phyloP scores from a whole-genome alignment of 2,888 invertebrate species.

The Drosophila ezoana region DNA sequence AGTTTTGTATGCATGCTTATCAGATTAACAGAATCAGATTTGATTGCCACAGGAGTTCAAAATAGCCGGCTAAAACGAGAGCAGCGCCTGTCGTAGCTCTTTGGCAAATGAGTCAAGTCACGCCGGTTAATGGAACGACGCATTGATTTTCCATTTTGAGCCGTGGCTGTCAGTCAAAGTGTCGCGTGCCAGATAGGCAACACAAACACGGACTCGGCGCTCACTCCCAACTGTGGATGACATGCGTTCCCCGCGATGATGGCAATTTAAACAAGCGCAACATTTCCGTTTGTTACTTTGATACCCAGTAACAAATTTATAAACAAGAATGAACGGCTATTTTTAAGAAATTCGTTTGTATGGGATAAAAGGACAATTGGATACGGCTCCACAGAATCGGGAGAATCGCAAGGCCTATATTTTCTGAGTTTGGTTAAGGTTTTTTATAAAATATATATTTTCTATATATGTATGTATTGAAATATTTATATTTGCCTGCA shows the following conservation, averaged over 20 bases:
- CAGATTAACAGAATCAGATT: background rate
- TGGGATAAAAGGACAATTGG: background rate
- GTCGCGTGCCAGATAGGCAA: conserved; percentile 55
- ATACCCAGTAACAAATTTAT: background rate
- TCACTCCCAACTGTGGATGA: conserved; percentile 47
- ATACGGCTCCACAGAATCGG: too few relatives aligned
- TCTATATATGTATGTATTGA: too few relatives aligned
- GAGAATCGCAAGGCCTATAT: too few relatives aligned
- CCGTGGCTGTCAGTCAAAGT: conserved; percentile 72
- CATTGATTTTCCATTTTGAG: conserved; percentile 76
- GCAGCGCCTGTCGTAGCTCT: conserved; percentile 23
- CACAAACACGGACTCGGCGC: conserved; percentile 19
- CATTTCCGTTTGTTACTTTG: conserved; percentile 37
- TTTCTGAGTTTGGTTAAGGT: too few relatives aligned
- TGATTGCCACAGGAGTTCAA: background rate
- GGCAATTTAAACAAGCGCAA: conserved; percentile 75
- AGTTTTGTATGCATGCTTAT: background rate
- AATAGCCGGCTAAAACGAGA: conserved; percentile 1
- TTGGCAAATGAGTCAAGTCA: conserved; percentile 60
- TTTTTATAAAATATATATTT: too few relatives aligned
- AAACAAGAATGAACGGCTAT: too few relatives aligned
- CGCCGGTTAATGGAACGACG: conserved; percentile 23
- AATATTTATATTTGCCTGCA: too few relatives aligned
- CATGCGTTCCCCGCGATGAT: conserved; percentile 76
- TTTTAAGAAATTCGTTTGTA: too few relatives aligned